Evolutionary conservation across 2,797 vertebrate species (phyloP).

Genomic region (Lacerta viridis): DNA sequence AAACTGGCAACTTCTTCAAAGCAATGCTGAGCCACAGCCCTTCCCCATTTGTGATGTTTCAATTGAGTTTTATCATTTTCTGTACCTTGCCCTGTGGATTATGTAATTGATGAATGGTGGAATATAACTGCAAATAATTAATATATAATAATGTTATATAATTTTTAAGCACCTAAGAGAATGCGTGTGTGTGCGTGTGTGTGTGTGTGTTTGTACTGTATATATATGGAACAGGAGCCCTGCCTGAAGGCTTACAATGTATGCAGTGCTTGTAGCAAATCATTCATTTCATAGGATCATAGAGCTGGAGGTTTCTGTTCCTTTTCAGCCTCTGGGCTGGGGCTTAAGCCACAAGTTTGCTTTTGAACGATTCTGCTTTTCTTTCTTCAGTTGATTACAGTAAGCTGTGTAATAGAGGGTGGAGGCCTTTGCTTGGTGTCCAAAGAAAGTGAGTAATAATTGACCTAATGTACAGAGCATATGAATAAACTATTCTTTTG

Average conservation of each 20-base stretch:
- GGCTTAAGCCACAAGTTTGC: conserved; percentile 55
- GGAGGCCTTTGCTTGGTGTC: conserved; percentile 81
- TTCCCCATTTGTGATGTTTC: no score
- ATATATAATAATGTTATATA: conserved; percentile 62
- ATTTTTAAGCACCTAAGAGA: no score
- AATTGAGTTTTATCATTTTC: no score
- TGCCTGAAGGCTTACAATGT: neutral
- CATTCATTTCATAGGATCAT: conserved; percentile 9
- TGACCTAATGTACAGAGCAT: conserved; percentile 86
- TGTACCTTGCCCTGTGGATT: no score
- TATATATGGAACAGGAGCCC: no score
- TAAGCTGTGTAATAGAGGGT: conserved; percentile 78
- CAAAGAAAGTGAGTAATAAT: conserved; percentile 86
- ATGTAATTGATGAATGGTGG: no score
- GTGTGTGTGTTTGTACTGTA: no score
- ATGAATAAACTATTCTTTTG: conserved; percentile 85
- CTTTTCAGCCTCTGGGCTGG: conserved; percentile 1
- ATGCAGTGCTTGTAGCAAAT: conserved; percentile 56
- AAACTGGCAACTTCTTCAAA: no score
- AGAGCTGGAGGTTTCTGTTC: conserved; percentile 52
- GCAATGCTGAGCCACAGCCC: no score
- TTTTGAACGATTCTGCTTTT: conserved; percentile 71
- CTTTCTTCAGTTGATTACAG: conserved; percentile 77
- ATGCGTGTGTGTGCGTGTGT: no score
- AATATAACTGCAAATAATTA: no score